Evolutionary conservation across 2,888 invertebrate species (phyloP).

Genomic region (Calephelis perditalis): DNA sequence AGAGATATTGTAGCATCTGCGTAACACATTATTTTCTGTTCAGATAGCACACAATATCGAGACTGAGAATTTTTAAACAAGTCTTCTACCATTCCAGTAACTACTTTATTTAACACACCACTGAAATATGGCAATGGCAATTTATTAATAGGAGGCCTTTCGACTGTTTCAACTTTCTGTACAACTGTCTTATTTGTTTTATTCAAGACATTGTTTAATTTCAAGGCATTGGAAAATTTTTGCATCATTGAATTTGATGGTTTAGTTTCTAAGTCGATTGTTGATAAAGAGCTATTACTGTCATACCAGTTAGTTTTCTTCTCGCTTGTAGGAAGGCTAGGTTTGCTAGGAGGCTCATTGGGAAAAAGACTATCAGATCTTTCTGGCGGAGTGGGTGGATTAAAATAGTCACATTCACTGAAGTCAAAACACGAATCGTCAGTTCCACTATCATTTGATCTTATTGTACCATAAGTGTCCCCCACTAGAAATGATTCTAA

Average conservation of each 20-base stretch:
- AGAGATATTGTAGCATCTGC: conserved; percentile 83
- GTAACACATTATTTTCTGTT: conserved; percentile 85
- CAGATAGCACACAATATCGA: conserved; percentile 84
- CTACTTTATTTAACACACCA: conserved; percentile 79
- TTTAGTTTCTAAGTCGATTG: conserved; percentile 41
- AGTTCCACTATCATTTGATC: conserved; percentile 53
- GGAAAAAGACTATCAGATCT: conserved; percentile 80
- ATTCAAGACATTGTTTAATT: conserved; percentile 68
- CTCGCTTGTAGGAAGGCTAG: conserved; percentile 36
- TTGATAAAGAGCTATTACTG: conserved; percentile 33
- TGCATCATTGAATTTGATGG: conserved; percentile 52
- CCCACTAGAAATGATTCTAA: conserved; percentile 83
- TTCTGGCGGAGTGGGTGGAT: conserved; percentile 80
- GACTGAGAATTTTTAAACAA: conserved; percentile 86
- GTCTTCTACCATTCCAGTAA: conserved; percentile 82
- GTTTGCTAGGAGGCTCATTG: conserved; percentile 44
- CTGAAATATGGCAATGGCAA: conserved; percentile 73
- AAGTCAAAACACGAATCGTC: conserved; percentile 54
- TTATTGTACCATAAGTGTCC: conserved; percentile 82
- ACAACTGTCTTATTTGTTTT: conserved; percentile 41
- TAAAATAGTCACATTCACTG: conserved; percentile 61
- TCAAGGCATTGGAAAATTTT: conserved; percentile 62
- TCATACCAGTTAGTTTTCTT: conserved; percentile 67
- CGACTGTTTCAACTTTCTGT: conserved; percentile 53
- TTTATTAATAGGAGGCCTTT: conserved; percentile 71